Evolutionary conservation across 37 sponge, comb jelly and placozoan genomes (phyloP), one percentile per base, ranked within the genome.

Genomic region (Geodia barretti): DNA sequence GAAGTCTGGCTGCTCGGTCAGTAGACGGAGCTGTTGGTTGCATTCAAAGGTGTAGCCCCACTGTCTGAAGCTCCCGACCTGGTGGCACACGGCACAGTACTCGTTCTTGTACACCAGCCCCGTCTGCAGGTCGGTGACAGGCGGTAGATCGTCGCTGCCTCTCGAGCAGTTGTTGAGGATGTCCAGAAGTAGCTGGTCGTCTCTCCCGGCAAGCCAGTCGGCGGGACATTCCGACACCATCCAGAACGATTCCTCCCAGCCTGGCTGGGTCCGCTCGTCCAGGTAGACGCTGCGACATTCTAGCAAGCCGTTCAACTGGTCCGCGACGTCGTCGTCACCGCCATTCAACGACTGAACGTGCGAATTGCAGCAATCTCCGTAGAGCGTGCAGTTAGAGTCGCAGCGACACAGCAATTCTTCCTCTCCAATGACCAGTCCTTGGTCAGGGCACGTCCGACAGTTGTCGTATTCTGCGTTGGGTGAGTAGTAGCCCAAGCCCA

Each of bases 71-170:
- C 42, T 39, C 3, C 37, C 39, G 1, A 86, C 64, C 24, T 70
- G 41, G 42, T 87, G 64, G 63, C 87, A 87, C 0, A 41, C 28
- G 32, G 82, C 87, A 79, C 87, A 87, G 70, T 70, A 72, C 72
- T 75, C 47, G 66, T 88, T 88, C 21, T 24, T 62, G 78, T 88
- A 88, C 36, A 82, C 83, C 19, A 70, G 20, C n/a, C 88, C 88
- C 1, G 83, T 72, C 0, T 21, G 70, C 0, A 11, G 20, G 43
- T 76, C 70, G 9, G 88, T 82, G 0, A 88, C 77, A 24, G 83
- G 83, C 39, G 77, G 79, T 41, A 81, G 35, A 8, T 14, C 35
- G 37, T 29, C 19, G 80, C 28, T 24, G 2, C 19, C 64, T 20
- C 62, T 2, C 32, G 59, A 39, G 72, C 71, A 76, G 28, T 39